These are phyloP conservation scores for Palythoa caribaeorum DNA, from an alignment of 92 coral and sea anemone species.

Conservation along the genomic window DNA sequence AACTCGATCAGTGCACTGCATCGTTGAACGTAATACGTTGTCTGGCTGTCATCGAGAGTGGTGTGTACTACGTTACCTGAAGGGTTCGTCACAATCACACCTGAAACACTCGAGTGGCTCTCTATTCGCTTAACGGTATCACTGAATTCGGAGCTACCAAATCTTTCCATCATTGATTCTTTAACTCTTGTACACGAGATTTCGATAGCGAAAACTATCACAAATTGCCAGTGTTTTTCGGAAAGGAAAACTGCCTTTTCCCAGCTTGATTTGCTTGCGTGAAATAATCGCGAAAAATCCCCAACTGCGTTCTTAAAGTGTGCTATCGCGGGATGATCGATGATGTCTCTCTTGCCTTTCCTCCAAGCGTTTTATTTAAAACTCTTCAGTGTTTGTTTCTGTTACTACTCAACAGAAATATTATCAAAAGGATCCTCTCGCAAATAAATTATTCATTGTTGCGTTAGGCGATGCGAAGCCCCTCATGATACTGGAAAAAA, in stretches of 20 bases:
- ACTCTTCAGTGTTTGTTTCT: background rate
- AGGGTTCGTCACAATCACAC: constrained; percentile 68
- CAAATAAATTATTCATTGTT: constrained; percentile 29
- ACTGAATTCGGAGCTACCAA: constrained; percentile 56
- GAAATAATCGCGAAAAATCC: background rate
- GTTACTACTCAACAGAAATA: constrained; percentile 14
- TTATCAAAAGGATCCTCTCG: background rate
- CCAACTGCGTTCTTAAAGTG: background rate
- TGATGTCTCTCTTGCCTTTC: background rate
- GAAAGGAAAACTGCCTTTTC: background rate
- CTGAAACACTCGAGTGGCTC: constrained; percentile 72
- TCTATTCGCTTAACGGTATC: constrained; percentile 78
- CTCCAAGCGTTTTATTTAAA: background rate
- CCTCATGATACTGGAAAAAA: background rate
- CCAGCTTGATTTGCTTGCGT: background rate
- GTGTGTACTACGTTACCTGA: constrained; percentile 68
- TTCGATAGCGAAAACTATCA: background rate
- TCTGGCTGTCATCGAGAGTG: constrained; percentile 67
- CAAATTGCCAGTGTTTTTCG: background rate
- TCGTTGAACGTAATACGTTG: constrained; percentile 68
- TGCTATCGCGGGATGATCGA: background rate
- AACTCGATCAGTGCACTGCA: constrained; percentile 63
- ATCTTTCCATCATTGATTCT: constrained; percentile 33
- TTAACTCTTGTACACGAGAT: background rate
- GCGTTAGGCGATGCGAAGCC: constrained; percentile 11